A percentile compares a stretch with the other conserved stretches of the same genome.
Conservation (phyloP, 2,888 invertebrate species). For the Drosophila merina region DNA sequence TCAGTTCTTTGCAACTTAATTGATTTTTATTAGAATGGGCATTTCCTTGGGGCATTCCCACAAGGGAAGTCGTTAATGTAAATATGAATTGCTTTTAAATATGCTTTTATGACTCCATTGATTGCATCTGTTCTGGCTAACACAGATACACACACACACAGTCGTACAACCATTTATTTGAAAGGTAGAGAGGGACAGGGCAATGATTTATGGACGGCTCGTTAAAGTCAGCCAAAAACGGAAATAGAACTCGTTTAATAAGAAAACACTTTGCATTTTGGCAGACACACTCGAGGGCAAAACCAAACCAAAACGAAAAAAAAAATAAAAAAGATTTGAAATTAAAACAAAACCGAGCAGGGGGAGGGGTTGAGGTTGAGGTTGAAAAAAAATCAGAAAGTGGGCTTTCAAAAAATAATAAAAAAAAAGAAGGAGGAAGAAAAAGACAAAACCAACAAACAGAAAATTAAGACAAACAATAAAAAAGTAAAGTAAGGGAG, state of each 20-base stretch:
- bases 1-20: background rate
- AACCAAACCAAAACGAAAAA: conserved; percentile 11
- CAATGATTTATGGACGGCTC: conserved; percentile 42
- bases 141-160: background rate
- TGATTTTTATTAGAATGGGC: conserved; percentile 24
- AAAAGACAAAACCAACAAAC: conserved; percentile 35
- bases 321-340: conserved; percentile 27
- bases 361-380: background rate
- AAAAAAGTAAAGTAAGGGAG: conserved; percentile 42
- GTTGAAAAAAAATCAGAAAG: conserved; percentile 26
- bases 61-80: conserved; percentile 43
- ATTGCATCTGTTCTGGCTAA: conserved; percentile 38
- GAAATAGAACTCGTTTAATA: conserved; percentile 69
- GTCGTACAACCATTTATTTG: conserved; percentile 18
- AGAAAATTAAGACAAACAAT: conserved; percentile 53
- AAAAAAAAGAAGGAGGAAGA: conserved; percentile 44
- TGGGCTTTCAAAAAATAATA: conserved; percentile 67
- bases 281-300: conserved; percentile 30
- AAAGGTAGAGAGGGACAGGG: conserved; percentile 19
- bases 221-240: conserved; percentile 54
- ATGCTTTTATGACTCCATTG: conserved; percentile 41
- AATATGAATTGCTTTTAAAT: conserved; percentile 55
- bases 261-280: conserved; percentile 53
- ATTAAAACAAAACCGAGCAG: conserved; percentile 35
- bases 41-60: conserved; percentile 1